Evolutionary conservation across 2,113 vertebrate genomes (phyloP).

Genomic region (Erythrocercus mccallii): DNA sequence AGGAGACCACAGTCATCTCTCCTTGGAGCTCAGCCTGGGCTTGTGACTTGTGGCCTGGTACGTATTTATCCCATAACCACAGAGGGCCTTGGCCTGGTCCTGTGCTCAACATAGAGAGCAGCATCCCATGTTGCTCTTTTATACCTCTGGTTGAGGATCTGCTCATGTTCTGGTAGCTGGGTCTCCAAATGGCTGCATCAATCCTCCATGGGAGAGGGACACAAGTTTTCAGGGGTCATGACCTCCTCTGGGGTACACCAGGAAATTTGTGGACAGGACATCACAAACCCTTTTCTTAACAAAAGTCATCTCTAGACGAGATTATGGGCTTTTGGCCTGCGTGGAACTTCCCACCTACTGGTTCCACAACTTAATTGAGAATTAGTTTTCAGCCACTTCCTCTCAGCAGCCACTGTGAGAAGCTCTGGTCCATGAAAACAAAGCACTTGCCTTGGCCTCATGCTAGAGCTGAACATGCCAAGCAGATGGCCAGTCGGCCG

Average conservation of each 20-base stretch:
- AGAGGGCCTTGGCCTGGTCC: background rate
- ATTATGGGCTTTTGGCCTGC: background rate
- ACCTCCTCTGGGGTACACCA: background rate
- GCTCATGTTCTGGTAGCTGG: background rate
- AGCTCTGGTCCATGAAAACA: slow-evolving; percentile 61
- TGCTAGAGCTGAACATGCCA: slow-evolving; percentile 48
- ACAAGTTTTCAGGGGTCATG: background rate
- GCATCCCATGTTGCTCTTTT: background rate
- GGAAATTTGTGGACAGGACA: background rate
- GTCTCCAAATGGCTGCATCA: background rate
- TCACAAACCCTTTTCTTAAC: background rate
- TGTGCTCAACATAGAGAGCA: background rate
- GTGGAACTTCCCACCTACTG: slow-evolving; percentile 42
- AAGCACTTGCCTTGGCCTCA: slow-evolving; percentile 24
- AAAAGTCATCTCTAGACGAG: background rate
- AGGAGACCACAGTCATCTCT: background rate
- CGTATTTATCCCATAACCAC: background rate
- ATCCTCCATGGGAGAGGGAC: background rate
- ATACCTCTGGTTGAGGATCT: background rate
- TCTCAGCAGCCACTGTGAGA: slow-evolving; percentile 29
- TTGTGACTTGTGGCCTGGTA: background rate
- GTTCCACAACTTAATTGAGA: slow-evolving; percentile 52
- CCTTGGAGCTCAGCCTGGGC: background rate
- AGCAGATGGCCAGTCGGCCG: slow-evolving; percentile 37
- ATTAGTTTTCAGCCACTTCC: slow-evolving; percentile 55